Percentiles rank a stretch among this genome's conserved stretches.
Evolutionary conservation across 2,797 vertebrate genomes (phyloP).

Genomic region (Gambusia yucatana): DNA sequence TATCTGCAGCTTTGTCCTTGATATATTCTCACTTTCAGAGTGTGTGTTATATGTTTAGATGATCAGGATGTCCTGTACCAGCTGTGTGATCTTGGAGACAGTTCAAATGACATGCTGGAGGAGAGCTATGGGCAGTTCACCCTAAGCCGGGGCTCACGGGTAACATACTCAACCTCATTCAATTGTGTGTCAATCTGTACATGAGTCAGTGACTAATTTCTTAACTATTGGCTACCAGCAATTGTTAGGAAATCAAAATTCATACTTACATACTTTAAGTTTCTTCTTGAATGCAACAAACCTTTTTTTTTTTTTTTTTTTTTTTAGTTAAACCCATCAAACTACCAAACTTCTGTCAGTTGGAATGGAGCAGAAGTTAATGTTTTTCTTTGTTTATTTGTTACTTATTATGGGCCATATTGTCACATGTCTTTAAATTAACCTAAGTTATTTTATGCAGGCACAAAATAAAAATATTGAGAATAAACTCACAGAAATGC

Average conservation of each 20-base stretch:
- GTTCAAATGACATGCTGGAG: slow-evolving; percentile 59
- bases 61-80: slow-evolving; percentile 42
- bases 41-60: slow-evolving; percentile 40
- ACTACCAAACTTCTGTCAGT: background rate
- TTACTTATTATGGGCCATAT: background rate
- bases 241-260: background rate
- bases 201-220: background rate
- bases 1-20: background rate
- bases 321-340: background rate
- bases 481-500: background rate
- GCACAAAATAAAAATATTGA: background rate
- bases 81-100: slow-evolving; percentile 52
- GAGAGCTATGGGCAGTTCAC: slow-evolving; percentile 32
- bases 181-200: background rate
- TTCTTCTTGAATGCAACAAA: background rate
- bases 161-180: slow-evolving; percentile 26
- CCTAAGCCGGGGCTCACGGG: slow-evolving; percentile 48
- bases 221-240: background rate
- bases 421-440: background rate
- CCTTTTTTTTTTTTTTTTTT: background rate
- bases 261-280: background rate
- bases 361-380: background rate
- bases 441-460: background rate
- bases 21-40: background rate
- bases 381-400: background rate